phyloP scores from a whole-genome alignment of 30 jellyfish, hydroid and myxozoan species.

The Mastigias papua region DNA sequence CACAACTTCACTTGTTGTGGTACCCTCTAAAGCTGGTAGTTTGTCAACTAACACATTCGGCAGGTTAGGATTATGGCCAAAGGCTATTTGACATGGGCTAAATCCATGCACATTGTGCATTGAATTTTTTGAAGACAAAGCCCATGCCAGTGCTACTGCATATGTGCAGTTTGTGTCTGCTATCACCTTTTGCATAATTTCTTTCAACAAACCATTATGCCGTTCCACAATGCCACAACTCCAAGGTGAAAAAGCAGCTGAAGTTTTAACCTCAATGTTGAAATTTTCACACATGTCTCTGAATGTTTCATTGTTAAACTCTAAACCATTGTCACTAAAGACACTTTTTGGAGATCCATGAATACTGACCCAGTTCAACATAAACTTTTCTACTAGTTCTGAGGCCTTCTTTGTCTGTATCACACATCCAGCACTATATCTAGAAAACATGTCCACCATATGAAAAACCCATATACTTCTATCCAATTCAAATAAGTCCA shows the following conservation, averaged over 20 bases:
- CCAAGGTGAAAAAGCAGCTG: neutral
- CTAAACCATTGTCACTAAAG: neutral
- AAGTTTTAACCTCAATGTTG: neutral
- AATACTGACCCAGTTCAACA: neutral
- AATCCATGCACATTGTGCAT: neutral
- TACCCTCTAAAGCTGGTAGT: neutral
- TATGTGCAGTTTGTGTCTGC: neutral
- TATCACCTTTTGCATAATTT: neutral
- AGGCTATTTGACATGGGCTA: neutral
- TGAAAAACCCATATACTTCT: no score
- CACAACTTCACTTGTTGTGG: constrained; percentile 13
- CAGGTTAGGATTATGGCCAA: neutral
- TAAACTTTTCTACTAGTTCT: neutral
- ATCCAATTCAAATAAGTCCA: neutral
- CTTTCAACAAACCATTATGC: neutral
- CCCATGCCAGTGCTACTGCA: neutral
- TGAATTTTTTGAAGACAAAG: neutral
- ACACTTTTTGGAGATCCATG: neutral
- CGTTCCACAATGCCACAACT: neutral
- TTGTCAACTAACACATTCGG: neutral
- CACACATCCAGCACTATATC: neutral
- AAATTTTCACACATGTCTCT: neutral
- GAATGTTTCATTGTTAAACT: neutral
- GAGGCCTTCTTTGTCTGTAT: neutral
- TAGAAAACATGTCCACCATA: neutral